Evolutionary conservation across 2,888 invertebrate species (phyloP), one percentile per base, ranked within the genome.

Genomic region (Leistus spinibarbis): DNA sequence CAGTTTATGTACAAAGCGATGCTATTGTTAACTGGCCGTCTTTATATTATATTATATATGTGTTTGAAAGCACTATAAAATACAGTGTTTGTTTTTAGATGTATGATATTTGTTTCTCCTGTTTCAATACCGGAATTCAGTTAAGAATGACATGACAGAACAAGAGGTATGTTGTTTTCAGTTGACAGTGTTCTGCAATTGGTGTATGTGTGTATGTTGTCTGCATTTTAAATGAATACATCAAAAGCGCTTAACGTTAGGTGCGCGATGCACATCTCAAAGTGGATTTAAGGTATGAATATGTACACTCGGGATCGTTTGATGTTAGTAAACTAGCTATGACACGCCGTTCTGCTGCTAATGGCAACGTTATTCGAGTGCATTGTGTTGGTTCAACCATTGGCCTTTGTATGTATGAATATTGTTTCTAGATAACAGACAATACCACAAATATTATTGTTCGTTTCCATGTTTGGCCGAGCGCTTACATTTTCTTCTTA

Each of bases 211-310:
- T 40, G 13, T 40, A 16, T 10, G 19, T 54, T 22, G 54, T 40
- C 3, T 68, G 68, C 24, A 60, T 69, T 69, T 69, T 20, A 54
- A 69, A 69, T 69, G 56, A 60, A 69, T 69, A 60, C 60, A 24
- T 69, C 69, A 69, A 69, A 69, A 69, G 69, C 24, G 19, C 20
- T 60, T 69, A 16, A 40, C 40, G 60, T 69, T 27, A 69, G 69
- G 69, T 22, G 69, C 23, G 60, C 68, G 60, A 23, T 60, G 60
- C 23, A 69, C 69, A 69, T 69, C 60, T 69, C 69, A 69, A 69
- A 69, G 69, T 69, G 60, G 69, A 69, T 69, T 69, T 69, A 69
- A 69, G 69, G 57, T 17, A 69, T 69, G 69, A 69, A 69, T 69
- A 69, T 69, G 69, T 27, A 40, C 22, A 22, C 60, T 17, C 17